Base-by-base conservation (phyloP, 2,113 vertebrate species). In the Rhabdornis inornatus region DNA sequence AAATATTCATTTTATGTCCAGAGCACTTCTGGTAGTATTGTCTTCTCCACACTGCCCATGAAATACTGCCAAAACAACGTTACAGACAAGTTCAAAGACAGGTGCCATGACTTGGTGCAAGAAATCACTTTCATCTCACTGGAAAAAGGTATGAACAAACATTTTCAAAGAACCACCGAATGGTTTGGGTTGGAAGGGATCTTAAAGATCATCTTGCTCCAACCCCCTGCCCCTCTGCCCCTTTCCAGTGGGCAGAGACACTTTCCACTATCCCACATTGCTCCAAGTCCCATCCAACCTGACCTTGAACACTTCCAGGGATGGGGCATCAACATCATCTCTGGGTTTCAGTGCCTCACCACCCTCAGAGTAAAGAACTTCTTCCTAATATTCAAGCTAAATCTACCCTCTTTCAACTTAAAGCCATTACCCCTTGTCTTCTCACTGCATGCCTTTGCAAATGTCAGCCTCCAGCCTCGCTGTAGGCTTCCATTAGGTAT, bases 21-120 rank as follows among this genome's bases (percentile, higher is more conserved):
- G 61, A 6, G 19, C 4, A 74, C 25, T 66, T 94, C 71, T 95
- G 96, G 87, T 92, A 94, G 53, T 97, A 70, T 30, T 18, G 97
- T 20, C 33, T 68, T 64, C 95, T 97, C 99, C 99, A 99, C 69
- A 93, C 50, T 6, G 55, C 93, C 99, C 99, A 99, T 0, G 94
- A 94, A 40, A 95, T n/a, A 31, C 99, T 99, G 97, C 37, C 77
- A 74, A 87, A 89, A 78, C 39, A 94, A 94, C 0, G 16, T 30
- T 63, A 82, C 37, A 94, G 61, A 96, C 5, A 55, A 7, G 45
- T 53, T 85, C 40, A 95, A 86, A 91, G 3, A 16, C 8, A 77
- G 52, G 12, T 69, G 80, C 11, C 37, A 28, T 2, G n/a, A 52
- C 40, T 7, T 24, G 15, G 28, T 33, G 55, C 33, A 91, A 81